These are phyloP conservation scores for Nomada flava DNA, from an alignment of 2,888 invertebrate species.

Conservation along the genomic window DNA sequence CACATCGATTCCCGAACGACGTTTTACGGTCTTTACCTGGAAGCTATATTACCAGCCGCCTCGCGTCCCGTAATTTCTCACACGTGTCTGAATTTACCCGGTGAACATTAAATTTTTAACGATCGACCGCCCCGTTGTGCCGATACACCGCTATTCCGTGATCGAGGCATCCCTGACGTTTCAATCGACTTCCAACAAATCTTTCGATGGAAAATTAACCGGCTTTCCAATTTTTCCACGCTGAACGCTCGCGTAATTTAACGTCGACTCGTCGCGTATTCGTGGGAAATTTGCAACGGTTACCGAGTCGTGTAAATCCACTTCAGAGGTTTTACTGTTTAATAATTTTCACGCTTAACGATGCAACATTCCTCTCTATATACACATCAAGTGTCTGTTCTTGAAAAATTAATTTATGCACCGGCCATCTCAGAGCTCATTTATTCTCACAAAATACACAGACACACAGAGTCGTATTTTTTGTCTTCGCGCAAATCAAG, in stretches of 20 bases:
- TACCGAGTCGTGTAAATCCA: too few relatives aligned
- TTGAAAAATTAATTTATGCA: background rate
- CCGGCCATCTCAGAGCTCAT: background rate
- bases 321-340: too few relatives aligned
- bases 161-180: constrained; percentile 5
- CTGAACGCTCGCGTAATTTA: background rate
- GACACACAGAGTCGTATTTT: background rate
- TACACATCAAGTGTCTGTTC: too few relatives aligned
- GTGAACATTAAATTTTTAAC: constrained; percentile 33
- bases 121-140: background rate
- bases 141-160: constrained; percentile 17
- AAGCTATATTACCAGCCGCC: constrained; percentile 33
- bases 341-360: too few relatives aligned
- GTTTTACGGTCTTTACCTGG: constrained; percentile 50
- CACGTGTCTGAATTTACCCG: constrained; percentile 35
- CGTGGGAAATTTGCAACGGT: too few relatives aligned
- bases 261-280: background rate
- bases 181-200: background rate
- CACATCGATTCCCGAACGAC: constrained; percentile 52
- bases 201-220: background rate
- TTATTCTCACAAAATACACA: background rate
- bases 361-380: too few relatives aligned
- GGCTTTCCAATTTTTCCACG: background rate
- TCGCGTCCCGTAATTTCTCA: constrained; percentile 40
- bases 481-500: background rate